Evolutionary conservation across 1,140 invertebrate genomes (phyloP).

Genomic region (Sitophilus oryzae): DNA sequence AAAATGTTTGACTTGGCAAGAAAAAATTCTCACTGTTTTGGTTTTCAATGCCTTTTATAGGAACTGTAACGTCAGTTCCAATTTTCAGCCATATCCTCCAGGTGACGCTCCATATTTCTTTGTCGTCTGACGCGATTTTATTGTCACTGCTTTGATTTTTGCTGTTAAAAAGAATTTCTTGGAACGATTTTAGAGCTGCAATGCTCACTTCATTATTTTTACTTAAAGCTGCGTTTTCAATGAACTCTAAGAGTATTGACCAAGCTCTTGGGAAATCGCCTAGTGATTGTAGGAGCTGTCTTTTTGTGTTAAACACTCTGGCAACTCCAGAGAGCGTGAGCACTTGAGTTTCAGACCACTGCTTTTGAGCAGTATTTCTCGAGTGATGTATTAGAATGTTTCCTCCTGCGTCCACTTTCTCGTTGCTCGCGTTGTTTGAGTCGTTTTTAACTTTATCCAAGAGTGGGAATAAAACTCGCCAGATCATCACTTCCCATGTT

Average conservation of each 20-base stretch:
- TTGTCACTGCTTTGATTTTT: conserved; percentile 45
- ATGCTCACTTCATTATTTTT: conserved; percentile 93
- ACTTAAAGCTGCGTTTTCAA: conserved; percentile 84
- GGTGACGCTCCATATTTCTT: conserved; percentile 68
- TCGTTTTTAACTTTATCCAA: conserved; percentile 86
- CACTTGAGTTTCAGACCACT: conserved; percentile 93
- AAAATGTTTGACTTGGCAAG: conserved; percentile 84
- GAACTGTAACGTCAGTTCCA: conserved; percentile 68
- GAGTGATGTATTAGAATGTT: conserved; percentile 98
- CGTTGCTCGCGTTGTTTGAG: conserved; percentile 86
- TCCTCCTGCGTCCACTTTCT: conserved; percentile 86
- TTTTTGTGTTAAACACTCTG: conserved; percentile 80
- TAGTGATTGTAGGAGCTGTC: conserved; percentile 73
- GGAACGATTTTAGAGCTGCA: conserved; percentile 90
- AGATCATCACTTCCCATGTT: conserved; percentile 86
- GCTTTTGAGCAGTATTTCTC: conserved; percentile 96
- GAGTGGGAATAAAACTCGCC: conserved; percentile 92
- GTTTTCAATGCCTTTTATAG: conserved; percentile 51
- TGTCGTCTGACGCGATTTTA: conserved; percentile 45
- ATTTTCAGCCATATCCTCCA: conserved; percentile 85
- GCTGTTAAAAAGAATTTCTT: conserved; percentile 78
- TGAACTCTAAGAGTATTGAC: conserved; percentile 86
- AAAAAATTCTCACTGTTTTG: conserved; percentile 49
- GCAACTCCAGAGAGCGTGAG: conserved; percentile 59
- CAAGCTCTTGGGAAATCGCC: conserved; percentile 91